phyloP scores from a whole-genome alignment of 2,888 invertebrate species.

The Rhagium mordax region DNA sequence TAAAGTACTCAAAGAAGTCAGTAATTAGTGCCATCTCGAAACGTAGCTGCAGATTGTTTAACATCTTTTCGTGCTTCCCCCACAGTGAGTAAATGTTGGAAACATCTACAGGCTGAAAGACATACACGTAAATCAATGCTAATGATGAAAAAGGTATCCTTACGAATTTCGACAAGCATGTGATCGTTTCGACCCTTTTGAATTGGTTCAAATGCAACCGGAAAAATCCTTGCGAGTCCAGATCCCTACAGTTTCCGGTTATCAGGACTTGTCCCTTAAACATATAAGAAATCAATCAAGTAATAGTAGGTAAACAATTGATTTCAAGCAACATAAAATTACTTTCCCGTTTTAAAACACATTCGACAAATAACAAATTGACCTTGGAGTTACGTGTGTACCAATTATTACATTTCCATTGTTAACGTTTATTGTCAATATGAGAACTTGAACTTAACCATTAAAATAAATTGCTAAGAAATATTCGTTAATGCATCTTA shows the following conservation, averaged over 20 bases:
- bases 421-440: too few relatives aligned
- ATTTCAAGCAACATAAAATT: too few relatives aligned
- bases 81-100: conserved; percentile 77
- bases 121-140: too few relatives aligned
- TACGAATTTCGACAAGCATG: conserved; percentile 75
- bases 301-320: too few relatives aligned
- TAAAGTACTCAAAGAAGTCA: conserved; percentile 80
- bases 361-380: too few relatives aligned
- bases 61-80: conserved; percentile 81
- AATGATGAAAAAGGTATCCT: too few relatives aligned
- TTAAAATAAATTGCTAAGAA: neutral
- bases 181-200: conserved; percentile 74
- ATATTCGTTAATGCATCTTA: conserved; percentile 43
- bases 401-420: too few relatives aligned
- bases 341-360: neutral
- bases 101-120: conserved; percentile 72
- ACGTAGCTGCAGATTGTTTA: conserved; percentile 78
- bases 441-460: too few relatives aligned
- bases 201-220: conserved; percentile 74
- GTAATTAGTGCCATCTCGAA: conserved; percentile 76
- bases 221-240: conserved; percentile 73
- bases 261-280: conserved; percentile 73
- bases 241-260: conserved; percentile 71
- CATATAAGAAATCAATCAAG: neutral
- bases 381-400: neutral